These are phyloP conservation scores for Dryomyza anilis DNA, from an alignment of 2,888 invertebrate species.

Conservation along the genomic window DNA sequence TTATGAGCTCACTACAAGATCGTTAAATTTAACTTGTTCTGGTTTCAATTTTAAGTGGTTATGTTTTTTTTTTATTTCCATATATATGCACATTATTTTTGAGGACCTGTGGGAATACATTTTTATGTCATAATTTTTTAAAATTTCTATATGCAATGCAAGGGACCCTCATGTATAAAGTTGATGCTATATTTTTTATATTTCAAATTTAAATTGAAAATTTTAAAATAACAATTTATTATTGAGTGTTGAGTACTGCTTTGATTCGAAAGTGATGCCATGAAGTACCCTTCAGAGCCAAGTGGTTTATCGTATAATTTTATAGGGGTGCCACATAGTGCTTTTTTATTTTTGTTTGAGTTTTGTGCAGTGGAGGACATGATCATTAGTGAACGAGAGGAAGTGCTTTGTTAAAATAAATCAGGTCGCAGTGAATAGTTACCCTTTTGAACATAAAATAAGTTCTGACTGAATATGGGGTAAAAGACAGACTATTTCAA, in stretches of 20 bases:
- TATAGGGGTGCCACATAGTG: conserved; percentile 13
- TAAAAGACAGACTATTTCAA: no score
- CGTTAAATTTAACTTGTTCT: not conserved
- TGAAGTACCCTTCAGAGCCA: no score
- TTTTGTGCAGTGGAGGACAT: not conserved
- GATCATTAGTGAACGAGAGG: conserved; percentile 26
- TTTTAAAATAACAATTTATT: not conserved
- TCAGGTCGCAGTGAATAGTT: conserved; percentile 19
- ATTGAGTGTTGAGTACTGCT: not conserved
- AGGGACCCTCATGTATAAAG: not conserved
- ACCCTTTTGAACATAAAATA: no score
- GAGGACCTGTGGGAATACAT: conserved; percentile 1
- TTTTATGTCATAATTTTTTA: not conserved
- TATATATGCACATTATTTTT: not conserved
- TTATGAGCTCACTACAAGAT: conserved; percentile 1
- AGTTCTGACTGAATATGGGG: no score
- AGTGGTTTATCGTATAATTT: no score
- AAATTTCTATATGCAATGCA: not conserved
- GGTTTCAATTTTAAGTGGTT: not conserved
- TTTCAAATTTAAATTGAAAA: not conserved
- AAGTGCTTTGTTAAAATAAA: conserved; percentile 36
- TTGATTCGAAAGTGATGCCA: not conserved
- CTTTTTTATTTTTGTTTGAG: not conserved
- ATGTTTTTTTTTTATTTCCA: not conserved
- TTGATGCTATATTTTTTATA: not conserved